Evolutionary conservation across 92 coral and sea anemone species (phyloP).

Genomic region (Porites rus): DNA sequence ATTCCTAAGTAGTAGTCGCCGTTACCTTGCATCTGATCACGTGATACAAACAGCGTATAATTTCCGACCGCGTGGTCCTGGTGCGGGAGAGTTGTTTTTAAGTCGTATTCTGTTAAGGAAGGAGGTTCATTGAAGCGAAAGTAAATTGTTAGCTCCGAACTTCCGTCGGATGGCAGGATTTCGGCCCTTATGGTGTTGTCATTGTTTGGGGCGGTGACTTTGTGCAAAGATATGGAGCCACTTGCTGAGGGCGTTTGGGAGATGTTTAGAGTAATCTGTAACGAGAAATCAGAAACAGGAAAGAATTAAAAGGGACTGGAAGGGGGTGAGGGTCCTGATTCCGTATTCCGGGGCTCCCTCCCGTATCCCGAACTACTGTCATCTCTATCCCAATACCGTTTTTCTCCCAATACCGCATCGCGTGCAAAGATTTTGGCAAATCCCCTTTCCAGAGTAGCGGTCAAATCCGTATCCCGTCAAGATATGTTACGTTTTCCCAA

Average conservation of each 20-base stretch:
- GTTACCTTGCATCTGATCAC: slow-evolving; percentile 64
- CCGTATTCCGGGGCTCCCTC: too few species aligned
- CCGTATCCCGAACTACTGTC: too few species aligned
- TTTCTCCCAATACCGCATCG: too few species aligned
- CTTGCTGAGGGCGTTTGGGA: slow-evolving; percentile 57
- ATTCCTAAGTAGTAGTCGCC: slow-evolving; percentile 83
- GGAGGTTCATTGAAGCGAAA: slow-evolving; percentile 66
- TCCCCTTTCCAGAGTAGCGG: too few species aligned
- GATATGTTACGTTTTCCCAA: too few species aligned
- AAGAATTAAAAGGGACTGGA: not conserved
- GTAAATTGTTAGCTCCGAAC: slow-evolving; percentile 55
- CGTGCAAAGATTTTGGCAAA: too few species aligned
- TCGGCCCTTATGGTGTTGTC: slow-evolving; percentile 69
- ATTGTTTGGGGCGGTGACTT: slow-evolving; percentile 46
- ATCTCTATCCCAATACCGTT: too few species aligned
- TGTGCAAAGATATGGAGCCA: slow-evolving; percentile 70
- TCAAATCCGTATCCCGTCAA: too few species aligned
- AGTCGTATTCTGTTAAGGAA: slow-evolving; percentile 68
- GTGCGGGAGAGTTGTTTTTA: slow-evolving; percentile 55
- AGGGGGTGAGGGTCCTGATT: not conserved
- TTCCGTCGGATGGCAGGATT: slow-evolving; percentile 55
- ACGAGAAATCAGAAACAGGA: not conserved
- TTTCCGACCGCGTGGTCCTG: slow-evolving; percentile 42
- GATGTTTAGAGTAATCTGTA: slow-evolving; percentile 64
- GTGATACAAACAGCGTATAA: slow-evolving; percentile 63